Conservation (phyloP, 2,113 vertebrate genomes). For the Saimiri boliviensis region DNA sequence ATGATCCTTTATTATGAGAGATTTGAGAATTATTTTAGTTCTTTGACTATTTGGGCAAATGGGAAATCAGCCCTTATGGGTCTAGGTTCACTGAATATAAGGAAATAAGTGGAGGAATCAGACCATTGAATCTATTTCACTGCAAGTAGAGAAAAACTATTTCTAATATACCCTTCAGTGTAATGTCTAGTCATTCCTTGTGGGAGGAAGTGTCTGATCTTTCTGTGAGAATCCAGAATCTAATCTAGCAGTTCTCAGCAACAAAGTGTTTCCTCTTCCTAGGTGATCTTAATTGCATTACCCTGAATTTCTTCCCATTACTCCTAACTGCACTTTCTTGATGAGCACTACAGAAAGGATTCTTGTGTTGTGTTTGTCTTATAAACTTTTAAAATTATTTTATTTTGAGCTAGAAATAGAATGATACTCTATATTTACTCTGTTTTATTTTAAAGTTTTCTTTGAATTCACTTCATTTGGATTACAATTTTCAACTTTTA, state of each 20-base stretch:
- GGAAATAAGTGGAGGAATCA: constrained; percentile 8
- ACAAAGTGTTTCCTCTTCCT: not conserved
- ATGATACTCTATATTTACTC: not conserved
- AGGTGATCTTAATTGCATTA: constrained; percentile 42
- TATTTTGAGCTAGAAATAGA: not conserved
- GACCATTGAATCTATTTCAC: constrained; percentile 37
- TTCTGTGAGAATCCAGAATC: constrained; percentile 8
- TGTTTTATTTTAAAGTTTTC: not conserved
- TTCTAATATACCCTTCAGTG: constrained; percentile 20
- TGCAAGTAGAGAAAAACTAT: not conserved
- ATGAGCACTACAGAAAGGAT: not conserved
- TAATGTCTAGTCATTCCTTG: not conserved
- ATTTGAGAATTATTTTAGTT: constrained; percentile 18
- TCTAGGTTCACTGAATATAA: constrained; percentile 25
- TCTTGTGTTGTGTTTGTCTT: not conserved
- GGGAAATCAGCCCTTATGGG: not conserved
- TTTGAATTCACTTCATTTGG: not conserved
- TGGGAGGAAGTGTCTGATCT: not conserved
- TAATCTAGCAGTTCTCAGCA: not conserved
- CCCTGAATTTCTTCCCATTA: constrained; percentile 50
- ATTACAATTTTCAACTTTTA: not conserved
- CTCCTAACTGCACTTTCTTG: constrained; percentile 21
- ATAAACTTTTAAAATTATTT: not conserved
- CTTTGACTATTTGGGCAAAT: constrained; percentile 24
- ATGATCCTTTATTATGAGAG: not conserved